Percentiles rank a stretch among this genome's conserved stretches.
phyloP scores from a whole-genome alignment of 1,140 invertebrate species.

The Drosophila azteca region DNA sequence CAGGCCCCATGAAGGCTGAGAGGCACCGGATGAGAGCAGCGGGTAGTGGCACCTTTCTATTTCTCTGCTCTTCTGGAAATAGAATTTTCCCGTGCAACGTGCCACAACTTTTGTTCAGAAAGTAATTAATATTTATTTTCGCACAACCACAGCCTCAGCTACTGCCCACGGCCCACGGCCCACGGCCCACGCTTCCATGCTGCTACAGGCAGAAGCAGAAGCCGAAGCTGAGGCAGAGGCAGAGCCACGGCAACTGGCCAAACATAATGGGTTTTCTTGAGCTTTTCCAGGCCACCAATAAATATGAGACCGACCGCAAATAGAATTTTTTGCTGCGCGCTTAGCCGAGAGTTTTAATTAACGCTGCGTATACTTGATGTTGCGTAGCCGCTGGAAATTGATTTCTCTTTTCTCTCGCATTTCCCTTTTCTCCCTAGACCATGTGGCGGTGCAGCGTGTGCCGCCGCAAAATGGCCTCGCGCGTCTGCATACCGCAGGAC shows the following conservation, averaged over 20 bases:
- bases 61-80: constrained; percentile 21
- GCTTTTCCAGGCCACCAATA: constrained; percentile 45
- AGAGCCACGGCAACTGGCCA: constrained; percentile 4
- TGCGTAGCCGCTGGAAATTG: constrained; percentile 35
- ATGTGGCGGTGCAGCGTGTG: constrained; percentile 92
- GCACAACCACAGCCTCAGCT: constrained; percentile 9
- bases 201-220: no score
- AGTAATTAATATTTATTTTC: constrained; percentile 81
- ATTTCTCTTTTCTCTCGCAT: constrained; percentile 30
- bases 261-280: constrained; percentile 45
- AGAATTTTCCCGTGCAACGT: constrained; percentile 30
- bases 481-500: constrained; percentile 88
- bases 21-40: constrained; percentile 12
- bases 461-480: constrained; percentile 90
- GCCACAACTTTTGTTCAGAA: constrained; percentile 66
- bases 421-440: constrained; percentile 84
- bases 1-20: not conserved
- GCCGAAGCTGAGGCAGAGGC: no score
- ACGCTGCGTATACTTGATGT: constrained; percentile 34
- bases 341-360: constrained; percentile 65
- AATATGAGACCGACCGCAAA: constrained; percentile 56
- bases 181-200: no score
- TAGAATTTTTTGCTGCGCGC: constrained; percentile 42
- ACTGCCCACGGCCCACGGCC: no score
- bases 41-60: not conserved